Percentiles rank a stretch among this genome's conserved stretches.
Evolutionary conservation across 2,797 vertebrate species (phyloP).

Genomic region (Sebastes taczanowskii): DNA sequence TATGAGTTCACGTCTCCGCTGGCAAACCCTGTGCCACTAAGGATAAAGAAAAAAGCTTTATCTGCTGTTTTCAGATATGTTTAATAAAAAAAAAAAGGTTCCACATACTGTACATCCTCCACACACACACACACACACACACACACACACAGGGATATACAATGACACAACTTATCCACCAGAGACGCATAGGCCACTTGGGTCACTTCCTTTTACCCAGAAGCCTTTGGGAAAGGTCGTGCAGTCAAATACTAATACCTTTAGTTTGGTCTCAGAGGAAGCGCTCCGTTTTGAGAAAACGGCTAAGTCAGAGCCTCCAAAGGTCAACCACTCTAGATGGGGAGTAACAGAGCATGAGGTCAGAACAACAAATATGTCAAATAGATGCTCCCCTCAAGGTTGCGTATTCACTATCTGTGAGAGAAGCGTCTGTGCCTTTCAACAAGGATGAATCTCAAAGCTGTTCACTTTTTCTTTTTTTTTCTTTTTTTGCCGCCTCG

Average conservation of each 20-base stretch:
- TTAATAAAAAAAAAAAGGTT: background rate
- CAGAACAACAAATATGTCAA: slow-evolving; percentile 68
- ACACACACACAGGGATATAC: background rate
- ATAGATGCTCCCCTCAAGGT: slow-evolving; percentile 56
- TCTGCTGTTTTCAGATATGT: slow-evolving; percentile 37
- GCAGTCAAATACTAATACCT: slow-evolving; percentile 79
- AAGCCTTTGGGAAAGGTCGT: slow-evolving; percentile 72
- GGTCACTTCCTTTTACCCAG: slow-evolving; percentile 76
- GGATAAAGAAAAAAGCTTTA: slow-evolving; percentile 37
- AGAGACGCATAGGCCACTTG: slow-evolving; percentile 54
- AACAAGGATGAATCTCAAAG: slow-evolving; percentile 51
- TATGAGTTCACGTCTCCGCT: slow-evolving; percentile 32
- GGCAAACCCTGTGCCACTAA: slow-evolving; percentile 20
- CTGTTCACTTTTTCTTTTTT: slow-evolving; percentile 9
- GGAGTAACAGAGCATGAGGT: slow-evolving; percentile 68
- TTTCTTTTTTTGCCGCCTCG: background rate
- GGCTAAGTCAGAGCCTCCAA: slow-evolving; percentile 64
- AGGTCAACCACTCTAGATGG: slow-evolving; percentile 68
- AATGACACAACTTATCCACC: slow-evolving; percentile 38
- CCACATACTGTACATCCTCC: background rate
- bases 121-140: background rate
- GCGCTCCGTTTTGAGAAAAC: slow-evolving; percentile 56
- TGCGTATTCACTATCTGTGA: slow-evolving; percentile 54
- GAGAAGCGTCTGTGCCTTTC: slow-evolving; percentile 60
- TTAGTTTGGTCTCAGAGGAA: slow-evolving; percentile 76